Evolutionary conservation across 2,797 vertebrate species (phyloP).

Genomic region (Channallabes apus): DNA sequence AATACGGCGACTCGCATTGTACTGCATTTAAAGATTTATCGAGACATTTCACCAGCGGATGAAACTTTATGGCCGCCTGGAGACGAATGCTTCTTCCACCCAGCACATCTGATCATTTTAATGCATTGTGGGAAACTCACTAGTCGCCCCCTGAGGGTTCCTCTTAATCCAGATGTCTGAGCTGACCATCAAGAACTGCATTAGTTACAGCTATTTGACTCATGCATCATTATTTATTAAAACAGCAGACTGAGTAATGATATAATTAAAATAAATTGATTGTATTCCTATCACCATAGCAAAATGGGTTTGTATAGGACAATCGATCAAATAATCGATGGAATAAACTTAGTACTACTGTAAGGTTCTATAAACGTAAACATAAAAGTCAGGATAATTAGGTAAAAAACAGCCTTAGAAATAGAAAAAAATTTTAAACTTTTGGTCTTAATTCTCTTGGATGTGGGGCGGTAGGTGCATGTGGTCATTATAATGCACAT

Average conservation of each 20-base stretch:
- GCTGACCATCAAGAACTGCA: not conserved
- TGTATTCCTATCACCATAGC: not conserved
- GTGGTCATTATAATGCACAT: not conserved
- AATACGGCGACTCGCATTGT: not conserved
- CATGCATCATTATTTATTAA: slow-evolving; percentile 5
- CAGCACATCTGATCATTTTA: not conserved
- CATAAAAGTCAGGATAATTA: not conserved
- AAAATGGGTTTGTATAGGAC: not conserved
- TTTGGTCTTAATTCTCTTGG: not conserved
- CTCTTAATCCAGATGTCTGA: not conserved
- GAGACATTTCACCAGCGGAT: slow-evolving; percentile 1
- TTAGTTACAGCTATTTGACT: not conserved
- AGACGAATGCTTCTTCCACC: not conserved
- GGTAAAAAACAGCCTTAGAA: not conserved
- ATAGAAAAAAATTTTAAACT: not conserved
- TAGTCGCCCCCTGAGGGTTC: not conserved
- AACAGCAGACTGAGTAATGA: not conserved
- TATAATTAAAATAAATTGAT: not conserved
- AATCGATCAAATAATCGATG: not conserved
- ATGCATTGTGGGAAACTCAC: not conserved
- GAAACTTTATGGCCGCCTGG: slow-evolving; percentile 4
- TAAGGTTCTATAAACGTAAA: not conserved
- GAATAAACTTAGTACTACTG: not conserved
- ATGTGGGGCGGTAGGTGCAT: not conserved
- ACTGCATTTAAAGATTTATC: slow-evolving; percentile 32